Percentiles rank a stretch among this genome's conserved stretches.
Evolutionary conservation across 2,113 vertebrate genomes (phyloP).

Genomic region (Ptilonorhynchus violaceus): DNA sequence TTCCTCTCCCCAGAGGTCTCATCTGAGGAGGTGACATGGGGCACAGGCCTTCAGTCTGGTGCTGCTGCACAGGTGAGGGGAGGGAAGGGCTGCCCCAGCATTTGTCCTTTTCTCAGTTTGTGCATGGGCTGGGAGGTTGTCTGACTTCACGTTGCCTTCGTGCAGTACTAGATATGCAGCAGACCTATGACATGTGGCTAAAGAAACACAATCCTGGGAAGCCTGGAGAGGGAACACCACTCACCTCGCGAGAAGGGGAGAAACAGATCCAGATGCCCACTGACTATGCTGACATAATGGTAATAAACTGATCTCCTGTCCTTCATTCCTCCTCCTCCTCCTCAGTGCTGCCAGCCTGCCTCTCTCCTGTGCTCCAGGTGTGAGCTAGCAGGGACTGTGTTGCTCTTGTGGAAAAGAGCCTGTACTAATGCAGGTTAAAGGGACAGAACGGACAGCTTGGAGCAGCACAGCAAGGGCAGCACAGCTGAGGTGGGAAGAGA

Average conservation of each 20-base stretch:
- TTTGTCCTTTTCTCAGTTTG: background rate
- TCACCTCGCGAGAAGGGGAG: slow-evolving; percentile 77
- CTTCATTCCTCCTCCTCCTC: background rate
- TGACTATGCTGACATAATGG: slow-evolving; percentile 88
- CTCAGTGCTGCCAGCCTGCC: background rate
- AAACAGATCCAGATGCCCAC: slow-evolving; percentile 95
- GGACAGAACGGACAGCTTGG: background rate
- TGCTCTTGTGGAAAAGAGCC: background rate
- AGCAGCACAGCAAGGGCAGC: background rate
- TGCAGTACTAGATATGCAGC: slow-evolving; percentile 89
- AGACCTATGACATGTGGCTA: slow-evolving; percentile 91
- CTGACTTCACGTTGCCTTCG: background rate
- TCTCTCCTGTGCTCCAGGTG: background rate
- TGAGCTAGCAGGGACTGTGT: background rate
- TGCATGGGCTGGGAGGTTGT: background rate
- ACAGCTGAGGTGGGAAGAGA: background rate
- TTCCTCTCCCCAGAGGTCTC: background rate
- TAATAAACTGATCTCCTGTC: slow-evolving; percentile 42
- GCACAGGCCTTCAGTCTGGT: background rate
- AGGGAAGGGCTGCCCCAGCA: background rate
- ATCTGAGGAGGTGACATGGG: background rate
- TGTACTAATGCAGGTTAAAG: background rate
- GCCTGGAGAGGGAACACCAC: slow-evolving; percentile 71
- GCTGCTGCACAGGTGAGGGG: background rate
- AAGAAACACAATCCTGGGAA: slow-evolving; percentile 77